Conservation (phyloP, 2,888 invertebrate genomes). For the Sminthurinus aureus region DNA sequence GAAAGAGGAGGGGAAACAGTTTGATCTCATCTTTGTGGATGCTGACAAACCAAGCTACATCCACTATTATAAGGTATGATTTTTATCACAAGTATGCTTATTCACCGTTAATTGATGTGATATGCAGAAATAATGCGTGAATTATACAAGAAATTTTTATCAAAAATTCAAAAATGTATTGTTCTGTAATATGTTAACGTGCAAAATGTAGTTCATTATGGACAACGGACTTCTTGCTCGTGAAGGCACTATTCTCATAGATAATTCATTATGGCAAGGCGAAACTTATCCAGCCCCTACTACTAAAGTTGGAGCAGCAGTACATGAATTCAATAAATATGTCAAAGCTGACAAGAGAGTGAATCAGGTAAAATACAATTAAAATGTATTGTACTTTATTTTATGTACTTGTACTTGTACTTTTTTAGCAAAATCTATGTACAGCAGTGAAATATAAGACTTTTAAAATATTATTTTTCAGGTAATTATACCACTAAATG, state of each 20-base stretch:
- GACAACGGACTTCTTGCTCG: constrained; percentile 47
- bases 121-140: no score
- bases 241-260: constrained; percentile 49
- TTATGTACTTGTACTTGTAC: not conserved
- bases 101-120: no score
- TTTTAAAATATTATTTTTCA: constrained; percentile 13
- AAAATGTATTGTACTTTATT: not conserved
- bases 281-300: constrained; percentile 36
- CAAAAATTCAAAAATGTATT: no score
- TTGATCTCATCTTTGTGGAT: constrained; percentile 56
- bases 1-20: constrained; percentile 47
- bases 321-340: constrained; percentile 52
- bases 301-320: constrained; percentile 35
- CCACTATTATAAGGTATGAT: constrained; percentile 53
- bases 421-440: not conserved
- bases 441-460: not conserved
- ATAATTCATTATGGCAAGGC: constrained; percentile 52
- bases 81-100: no score
- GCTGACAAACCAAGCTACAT: constrained; percentile 55
- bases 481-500: constrained; percentile 51
- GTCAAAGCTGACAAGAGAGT: constrained; percentile 50
- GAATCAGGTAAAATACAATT: constrained; percentile 46
- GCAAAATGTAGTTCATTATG: constrained; percentile 51
- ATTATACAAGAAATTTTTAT: no score
- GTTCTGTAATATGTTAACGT: not conserved